These are phyloP conservation scores for Orthosia gracilis DNA, from an alignment of 2,888 invertebrate genomes.

Conservation along the genomic window DNA sequence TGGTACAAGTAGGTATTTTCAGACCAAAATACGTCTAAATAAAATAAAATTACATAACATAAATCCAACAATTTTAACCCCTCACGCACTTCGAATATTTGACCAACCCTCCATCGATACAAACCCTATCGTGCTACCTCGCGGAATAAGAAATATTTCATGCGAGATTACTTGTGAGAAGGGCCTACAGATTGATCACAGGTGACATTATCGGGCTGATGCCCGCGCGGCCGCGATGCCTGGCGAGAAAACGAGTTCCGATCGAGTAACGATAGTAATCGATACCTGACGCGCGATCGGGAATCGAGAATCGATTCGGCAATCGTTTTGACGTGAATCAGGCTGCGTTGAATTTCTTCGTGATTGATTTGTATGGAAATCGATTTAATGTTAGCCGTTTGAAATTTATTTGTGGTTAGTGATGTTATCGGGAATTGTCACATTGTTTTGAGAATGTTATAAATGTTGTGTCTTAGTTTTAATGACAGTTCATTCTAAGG, in stretches of 20 bases:
- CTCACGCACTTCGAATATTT: conserved; percentile 34
- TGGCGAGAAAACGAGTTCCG: conserved; percentile 62
- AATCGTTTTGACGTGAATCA: conserved; percentile 60
- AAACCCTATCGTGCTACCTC: conserved; percentile 65
- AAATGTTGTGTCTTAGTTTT: conserved; percentile 1
- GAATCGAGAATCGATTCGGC: conserved; percentile 59
- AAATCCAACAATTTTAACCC: conserved; percentile 1
- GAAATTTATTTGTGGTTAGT: conserved; percentile 39
- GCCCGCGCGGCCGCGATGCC: conserved; percentile 51
- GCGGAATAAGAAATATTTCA: conserved; percentile 81
- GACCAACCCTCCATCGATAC: conserved; percentile 54
- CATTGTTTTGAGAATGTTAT: conserved; percentile 16
- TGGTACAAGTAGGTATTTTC: no score
- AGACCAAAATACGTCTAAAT: neutral
- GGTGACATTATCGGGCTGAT: conserved; percentile 75
- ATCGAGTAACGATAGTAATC: conserved; percentile 67
- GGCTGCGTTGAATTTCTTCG: conserved; percentile 58
- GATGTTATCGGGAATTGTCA: conserved; percentile 43
- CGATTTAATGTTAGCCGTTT: conserved; percentile 55
- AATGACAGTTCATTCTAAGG: neutral
- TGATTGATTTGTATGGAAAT: conserved; percentile 65
- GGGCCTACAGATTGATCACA: conserved; percentile 80
- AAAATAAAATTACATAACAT: neutral
- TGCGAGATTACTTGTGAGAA: conserved; percentile 82
- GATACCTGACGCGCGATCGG: conserved; percentile 63